Evolutionary conservation across 2,113 vertebrate genomes (phyloP), one percentile per base, ranked within the genome.

Genomic region (Aramus guarauna): DNA sequence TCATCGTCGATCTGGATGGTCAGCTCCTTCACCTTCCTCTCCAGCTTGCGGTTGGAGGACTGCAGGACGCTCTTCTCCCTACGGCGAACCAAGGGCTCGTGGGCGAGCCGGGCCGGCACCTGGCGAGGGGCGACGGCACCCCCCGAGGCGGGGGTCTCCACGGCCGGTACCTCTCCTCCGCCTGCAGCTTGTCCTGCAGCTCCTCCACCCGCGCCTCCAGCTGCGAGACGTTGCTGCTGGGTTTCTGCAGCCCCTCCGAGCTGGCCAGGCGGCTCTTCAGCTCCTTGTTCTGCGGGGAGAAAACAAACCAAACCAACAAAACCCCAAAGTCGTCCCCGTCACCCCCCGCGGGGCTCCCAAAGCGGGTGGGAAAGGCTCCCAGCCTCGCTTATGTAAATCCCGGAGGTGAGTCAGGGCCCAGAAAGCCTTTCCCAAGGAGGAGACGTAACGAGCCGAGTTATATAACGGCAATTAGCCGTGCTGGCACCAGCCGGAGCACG

Each of bases 1-100:
- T 99, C 99, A 9, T 99, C 99, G 7, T 99, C 99, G 43, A 99
- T 97, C 45, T 98, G 98, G 94, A 99, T 99, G 90, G 95, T 99
- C 52, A 99, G 96, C 23, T 99, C 99, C 95, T 99, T 99, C 39
- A 99, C 97, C 88, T 98, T 99, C 87, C 99, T 97, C 96, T 99
- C 99, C 95, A 99, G 96, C 43, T 99, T 99, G 24, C 99, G 98
- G 73, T 98, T 99, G 53, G 98, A 98, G 3, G 99, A 98, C 72
- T 98, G 91, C 82, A 99, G 79, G 10, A 98, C 30, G 18, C 91
- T 98, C 97, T 99, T 99, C 95, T 99, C 99, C 96, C 99, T 99
- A 34, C 0, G 21, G 63, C 1, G 1, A 37, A 22, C 29, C 32
- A 3, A 6, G 0, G 14, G 62, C 37, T 36, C 1, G 5, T 4